Evolutionary conservation across 2,113 vertebrate genomes (phyloP).

Genomic region (Ornithorhynchus anatinus): DNA sequence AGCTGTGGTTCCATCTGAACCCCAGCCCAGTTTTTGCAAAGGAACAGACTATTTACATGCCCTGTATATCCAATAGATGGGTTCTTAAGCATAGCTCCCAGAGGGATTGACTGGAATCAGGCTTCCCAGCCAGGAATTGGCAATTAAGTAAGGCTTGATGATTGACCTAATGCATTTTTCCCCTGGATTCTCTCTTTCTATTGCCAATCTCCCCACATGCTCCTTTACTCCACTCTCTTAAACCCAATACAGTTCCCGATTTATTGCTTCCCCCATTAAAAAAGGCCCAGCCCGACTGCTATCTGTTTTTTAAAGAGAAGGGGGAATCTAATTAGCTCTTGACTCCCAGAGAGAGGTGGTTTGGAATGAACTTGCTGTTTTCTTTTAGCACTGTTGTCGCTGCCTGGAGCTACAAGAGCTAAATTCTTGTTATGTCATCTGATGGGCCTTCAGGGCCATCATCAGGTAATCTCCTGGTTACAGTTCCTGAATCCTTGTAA

Average conservation of each 20-base stretch:
- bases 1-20: constrained; percentile 22
- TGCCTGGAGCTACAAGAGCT: too few species aligned
- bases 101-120: constrained; percentile 5
- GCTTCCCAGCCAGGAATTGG: constrained; percentile 1
- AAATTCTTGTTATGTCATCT: too few species aligned
- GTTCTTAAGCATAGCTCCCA: neutral
- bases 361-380: neutral
- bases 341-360: neutral
- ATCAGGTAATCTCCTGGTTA: too few species aligned
- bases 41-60: constrained; percentile 29
- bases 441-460: too few species aligned
- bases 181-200: neutral
- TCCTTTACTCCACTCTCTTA: neutral
- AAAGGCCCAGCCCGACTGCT: neutral
- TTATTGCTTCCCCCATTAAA: neutral
- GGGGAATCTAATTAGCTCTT: neutral
- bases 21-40: constrained; percentile 28
- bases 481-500: too few species aligned
- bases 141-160: neutral
- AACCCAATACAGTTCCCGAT: neutral
- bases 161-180: neutral
- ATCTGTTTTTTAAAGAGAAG: neutral
- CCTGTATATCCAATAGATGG: neutral
- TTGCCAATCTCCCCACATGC: neutral
- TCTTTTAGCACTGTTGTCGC: too few species aligned